Evolutionary conservation across 1,140 invertebrate species (phyloP).

Genomic region (Tyrophagus putrescentiae): DNA sequence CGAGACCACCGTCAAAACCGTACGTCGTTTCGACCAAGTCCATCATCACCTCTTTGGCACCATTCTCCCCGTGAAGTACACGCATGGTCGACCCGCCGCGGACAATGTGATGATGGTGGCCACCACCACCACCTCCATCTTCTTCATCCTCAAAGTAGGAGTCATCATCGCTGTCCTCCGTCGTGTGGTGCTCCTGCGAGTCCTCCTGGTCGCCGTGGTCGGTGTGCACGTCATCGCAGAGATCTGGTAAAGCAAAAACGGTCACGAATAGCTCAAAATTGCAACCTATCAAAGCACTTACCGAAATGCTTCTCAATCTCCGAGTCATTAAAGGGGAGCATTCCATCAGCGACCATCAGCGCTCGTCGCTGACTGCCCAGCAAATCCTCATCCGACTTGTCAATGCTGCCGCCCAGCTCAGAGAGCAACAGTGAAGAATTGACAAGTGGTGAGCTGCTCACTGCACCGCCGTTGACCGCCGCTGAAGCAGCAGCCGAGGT

Average conservation of each 20-base stretch:
- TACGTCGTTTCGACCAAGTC: slow-evolving; percentile 45
- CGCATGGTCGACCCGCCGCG: background rate
- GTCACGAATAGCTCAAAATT: slow-evolving; percentile 23
- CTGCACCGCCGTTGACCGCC: background rate
- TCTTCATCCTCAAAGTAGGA: slow-evolving; percentile 35
- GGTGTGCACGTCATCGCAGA: slow-evolving; percentile 35
- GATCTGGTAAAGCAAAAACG: slow-evolving; percentile 28
- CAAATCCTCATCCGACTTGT: background rate
- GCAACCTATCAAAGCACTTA: slow-evolving; percentile 34
- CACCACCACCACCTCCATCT: slow-evolving; percentile 29
- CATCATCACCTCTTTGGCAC: too few relatives aligned
- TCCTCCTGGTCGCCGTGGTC: slow-evolving; percentile 34
- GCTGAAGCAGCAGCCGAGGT: too few relatives aligned
- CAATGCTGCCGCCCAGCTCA: background rate
- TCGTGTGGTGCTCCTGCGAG: slow-evolving; percentile 19
- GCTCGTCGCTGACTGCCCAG: slow-evolving; percentile 20
- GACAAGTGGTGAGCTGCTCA: background rate
- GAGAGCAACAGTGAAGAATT: background rate
- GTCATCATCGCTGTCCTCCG: slow-evolving; percentile 30
- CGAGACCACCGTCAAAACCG: slow-evolving; percentile 42
- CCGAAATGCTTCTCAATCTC: slow-evolving; percentile 70
- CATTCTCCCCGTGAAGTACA: background rate
- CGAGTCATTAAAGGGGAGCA: slow-evolving; percentile 46
- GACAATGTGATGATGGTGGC: slow-evolving; percentile 24
- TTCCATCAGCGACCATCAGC: slow-evolving; percentile 28